Conservation (phyloP, 1,140 invertebrate species). For the Drosophila tsacasi region DNA sequence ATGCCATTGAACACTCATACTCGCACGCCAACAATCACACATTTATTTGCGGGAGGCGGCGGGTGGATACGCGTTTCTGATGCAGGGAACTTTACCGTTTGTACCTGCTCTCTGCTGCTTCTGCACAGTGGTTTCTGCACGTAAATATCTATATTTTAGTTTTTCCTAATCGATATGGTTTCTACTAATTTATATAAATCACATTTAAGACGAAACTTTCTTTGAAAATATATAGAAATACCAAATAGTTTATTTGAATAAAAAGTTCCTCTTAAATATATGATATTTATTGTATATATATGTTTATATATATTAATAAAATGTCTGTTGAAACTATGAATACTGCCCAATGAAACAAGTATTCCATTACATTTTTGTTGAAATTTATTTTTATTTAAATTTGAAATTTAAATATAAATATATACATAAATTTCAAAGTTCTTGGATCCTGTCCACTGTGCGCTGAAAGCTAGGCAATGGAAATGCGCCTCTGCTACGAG, state of each 20-base stretch:
- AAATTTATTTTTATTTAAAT: too few species aligned
- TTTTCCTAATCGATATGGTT: too few species aligned
- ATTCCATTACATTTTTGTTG: not conserved
- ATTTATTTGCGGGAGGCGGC: conserved; percentile 15
- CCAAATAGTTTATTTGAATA: too few species aligned
- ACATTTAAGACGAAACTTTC: too few species aligned
- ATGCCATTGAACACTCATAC: conserved; percentile 11
- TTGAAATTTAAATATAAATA: not conserved
- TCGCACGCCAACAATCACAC: conserved; percentile 13
- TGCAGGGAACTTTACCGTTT: conserved; percentile 21
- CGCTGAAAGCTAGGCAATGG: conserved; percentile 44
- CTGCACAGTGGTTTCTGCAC: not conserved
- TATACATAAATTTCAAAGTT: too few species aligned
- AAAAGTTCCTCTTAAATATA: too few species aligned
- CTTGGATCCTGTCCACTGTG: not conserved
- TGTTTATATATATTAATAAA: too few species aligned
- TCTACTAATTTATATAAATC: too few species aligned
- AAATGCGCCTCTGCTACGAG: conserved; percentile 14
- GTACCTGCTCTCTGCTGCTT: conserved; percentile 28
- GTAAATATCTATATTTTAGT: not conserved
- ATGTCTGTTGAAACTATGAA: too few species aligned
- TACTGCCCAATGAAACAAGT: not conserved
- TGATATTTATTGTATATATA: too few species aligned
- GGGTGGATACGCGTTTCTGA: conserved; percentile 7
- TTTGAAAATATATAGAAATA: too few species aligned